Evolutionary conservation across 1,140 invertebrate genomes (phyloP), one percentile per base, ranked within the genome.

Genomic region (Macrotrachela quadricornifera): DNA sequence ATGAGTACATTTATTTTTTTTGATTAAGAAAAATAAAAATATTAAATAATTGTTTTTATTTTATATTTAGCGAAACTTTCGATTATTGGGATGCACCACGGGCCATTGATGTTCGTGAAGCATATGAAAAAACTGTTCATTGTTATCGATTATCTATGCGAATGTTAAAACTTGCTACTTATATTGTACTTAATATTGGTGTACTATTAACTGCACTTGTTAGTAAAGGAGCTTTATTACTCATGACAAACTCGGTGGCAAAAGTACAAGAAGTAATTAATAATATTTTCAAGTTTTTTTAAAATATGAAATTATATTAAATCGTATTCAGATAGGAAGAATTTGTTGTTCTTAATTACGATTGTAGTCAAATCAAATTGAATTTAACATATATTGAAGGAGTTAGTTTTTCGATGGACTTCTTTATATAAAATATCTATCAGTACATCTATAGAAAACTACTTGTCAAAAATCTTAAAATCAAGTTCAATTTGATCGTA

Each of bases 171-270:
- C 30, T 62, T 9, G 46, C 64, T 10, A 59, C 63, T n/a, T 70
- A 67, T 56, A 46, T 70, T 9, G 46, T 72, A 8, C 63, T 66
- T 9, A 71, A 70, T 54, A 41, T 52, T 16, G 53, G 70, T 1
- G 70, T 72, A 1, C 57, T 72, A 10, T 53, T 47, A 11, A 46
- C 59, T 17, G 64, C 62, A 12, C 60, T 69, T 10, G 56, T 69
- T 17, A 60, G 68, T 1, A 70, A 71, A 60, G 52, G 56, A 10
- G 53, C 59, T 10, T 53, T 70, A n/a, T 54, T 72, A 12, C 59
- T 71, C 18, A 73, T 72, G 70, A 64, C 66, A 1, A 54, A 54
- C 38, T 46, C 53, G 30, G 53, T 54, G 14, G 53, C 44, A n/a
- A 37, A 54, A 17, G 53, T 49, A 30, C 30, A 49, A 54, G 18